Evolutionary conservation across 2,113 vertebrate genomes (phyloP).

Genomic region (Melospiza melodia): DNA sequence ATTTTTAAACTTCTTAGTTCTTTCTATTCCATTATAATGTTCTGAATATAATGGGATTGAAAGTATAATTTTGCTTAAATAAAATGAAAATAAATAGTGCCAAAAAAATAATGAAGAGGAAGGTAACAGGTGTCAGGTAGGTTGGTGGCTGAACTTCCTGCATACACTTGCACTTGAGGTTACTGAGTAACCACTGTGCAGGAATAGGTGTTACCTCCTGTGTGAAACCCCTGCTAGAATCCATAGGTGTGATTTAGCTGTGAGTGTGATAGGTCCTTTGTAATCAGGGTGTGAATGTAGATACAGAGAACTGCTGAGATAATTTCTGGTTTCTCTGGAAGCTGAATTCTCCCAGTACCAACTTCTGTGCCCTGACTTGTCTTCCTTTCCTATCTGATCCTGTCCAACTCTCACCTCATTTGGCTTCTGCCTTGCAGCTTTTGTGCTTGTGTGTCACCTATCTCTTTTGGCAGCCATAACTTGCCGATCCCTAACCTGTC

Average conservation of each 20-base stretch:
- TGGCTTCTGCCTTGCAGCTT: slow-evolving; percentile 23
- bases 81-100: not conserved
- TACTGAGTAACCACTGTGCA: not conserved
- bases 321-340: slow-evolving; percentile 1
- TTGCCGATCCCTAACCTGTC: not conserved
- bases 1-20: not conserved
- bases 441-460: not conserved
- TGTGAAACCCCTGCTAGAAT: not conserved
- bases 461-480: slow-evolving; percentile 1
- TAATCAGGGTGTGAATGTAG: not conserved
- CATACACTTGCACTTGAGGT: not conserved
- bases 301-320: not conserved
- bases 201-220: not conserved
- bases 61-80: not conserved
- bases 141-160: not conserved
- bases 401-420: not conserved
- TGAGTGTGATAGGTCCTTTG: not conserved
- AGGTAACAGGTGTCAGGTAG: not conserved
- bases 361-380: not conserved
- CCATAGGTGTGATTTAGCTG: not conserved
- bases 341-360: not conserved
- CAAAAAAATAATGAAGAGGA: not conserved
- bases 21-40: not conserved
- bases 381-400: slow-evolving; percentile 9
- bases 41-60: not conserved